Conservation (phyloP, 2,888 invertebrate genomes). For the Pyrochroa serraticornis region DNA sequence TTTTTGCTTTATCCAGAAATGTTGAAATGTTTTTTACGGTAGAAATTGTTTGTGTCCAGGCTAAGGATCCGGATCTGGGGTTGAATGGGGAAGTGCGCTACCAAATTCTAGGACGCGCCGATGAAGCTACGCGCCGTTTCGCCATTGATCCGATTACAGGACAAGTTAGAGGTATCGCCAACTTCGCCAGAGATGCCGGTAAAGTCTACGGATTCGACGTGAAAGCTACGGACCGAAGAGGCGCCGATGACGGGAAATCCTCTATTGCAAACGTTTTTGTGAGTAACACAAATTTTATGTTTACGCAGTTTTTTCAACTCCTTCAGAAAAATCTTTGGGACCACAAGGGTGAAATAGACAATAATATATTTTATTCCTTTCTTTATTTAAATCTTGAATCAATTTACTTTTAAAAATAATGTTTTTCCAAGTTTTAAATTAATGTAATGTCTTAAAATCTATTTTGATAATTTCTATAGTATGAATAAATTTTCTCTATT, state of each 20-base stretch:
- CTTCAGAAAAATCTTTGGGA: too few relatives aligned
- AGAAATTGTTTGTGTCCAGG: conserved; percentile 57
- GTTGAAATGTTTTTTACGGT: neutral
- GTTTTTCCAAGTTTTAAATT: too few relatives aligned
- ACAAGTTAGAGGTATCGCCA: conserved; percentile 74
- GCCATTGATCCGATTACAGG: conserved; percentile 79
- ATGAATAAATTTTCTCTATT: too few relatives aligned
- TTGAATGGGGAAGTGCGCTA: conserved; percentile 81
- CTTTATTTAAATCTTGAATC: neutral
- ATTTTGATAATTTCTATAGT: too few relatives aligned
- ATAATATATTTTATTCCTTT: neutral
- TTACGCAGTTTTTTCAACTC: too few relatives aligned
- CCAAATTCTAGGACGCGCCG: conserved; percentile 68
- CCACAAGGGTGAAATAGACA: too few relatives aligned
- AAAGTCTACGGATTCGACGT: conserved; percentile 86
- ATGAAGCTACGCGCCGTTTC: conserved; percentile 76
- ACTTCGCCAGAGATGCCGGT: conserved; percentile 73
- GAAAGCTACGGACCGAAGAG: conserved; percentile 81
- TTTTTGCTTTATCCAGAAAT: too few relatives aligned
- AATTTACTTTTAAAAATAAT: too few relatives aligned
- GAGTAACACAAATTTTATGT: conserved; percentile 54
- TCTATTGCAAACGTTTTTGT: conserved; percentile 87
- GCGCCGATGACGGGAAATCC: conserved; percentile 81
- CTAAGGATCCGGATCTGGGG: conserved; percentile 76
- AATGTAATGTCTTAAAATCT: too few relatives aligned